Percentiles rank a stretch among this genome's conserved stretches.
Evolutionary conservation across 2,888 invertebrate species (phyloP).

Genomic region (Xestia c-nigrum): DNA sequence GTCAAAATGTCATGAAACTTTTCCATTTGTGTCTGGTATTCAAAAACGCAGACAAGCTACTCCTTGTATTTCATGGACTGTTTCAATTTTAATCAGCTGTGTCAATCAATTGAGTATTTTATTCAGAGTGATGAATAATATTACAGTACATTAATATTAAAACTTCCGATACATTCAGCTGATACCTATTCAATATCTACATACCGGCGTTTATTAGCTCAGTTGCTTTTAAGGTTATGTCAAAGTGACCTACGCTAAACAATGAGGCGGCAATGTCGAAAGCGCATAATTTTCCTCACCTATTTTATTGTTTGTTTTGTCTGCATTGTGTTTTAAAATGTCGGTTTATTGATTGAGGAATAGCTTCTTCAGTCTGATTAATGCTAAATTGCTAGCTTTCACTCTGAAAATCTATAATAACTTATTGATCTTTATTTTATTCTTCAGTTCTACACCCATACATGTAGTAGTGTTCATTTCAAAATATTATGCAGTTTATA

Average conservation of each 20-base stretch:
- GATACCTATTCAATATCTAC: constrained; percentile 30
- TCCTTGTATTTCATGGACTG: not conserved
- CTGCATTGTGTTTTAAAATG: constrained; percentile 22
- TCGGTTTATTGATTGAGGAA: constrained; percentile 14
- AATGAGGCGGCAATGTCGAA: constrained; percentile 44
- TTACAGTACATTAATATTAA: constrained; percentile 24
- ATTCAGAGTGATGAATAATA: constrained; percentile 19
- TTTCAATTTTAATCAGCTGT: constrained; percentile 46
- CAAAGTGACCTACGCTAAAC: constrained; percentile 59
- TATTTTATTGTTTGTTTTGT: constrained; percentile 34
- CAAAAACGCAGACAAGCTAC: constrained; percentile 15
- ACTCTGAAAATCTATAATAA: not conserved
- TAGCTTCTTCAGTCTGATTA: constrained; percentile 2
- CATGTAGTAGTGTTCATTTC: not conserved
- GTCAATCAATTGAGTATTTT: constrained; percentile 25
- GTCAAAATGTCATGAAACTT: constrained; percentile 32
- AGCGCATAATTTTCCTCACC: constrained; percentile 51
- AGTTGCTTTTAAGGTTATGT: constrained; percentile 55
- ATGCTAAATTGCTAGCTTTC: constrained; percentile 3
- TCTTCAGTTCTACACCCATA: not conserved
- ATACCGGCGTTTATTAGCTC: constrained; percentile 43
- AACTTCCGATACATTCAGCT: constrained; percentile 45
- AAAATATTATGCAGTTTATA: not conserved
- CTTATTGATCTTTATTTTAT: not conserved
- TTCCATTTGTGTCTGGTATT: constrained; percentile 6